These are phyloP conservation scores for Upupa epops DNA, from an alignment of 2,113 vertebrate species.

Conservation along the genomic window DNA sequence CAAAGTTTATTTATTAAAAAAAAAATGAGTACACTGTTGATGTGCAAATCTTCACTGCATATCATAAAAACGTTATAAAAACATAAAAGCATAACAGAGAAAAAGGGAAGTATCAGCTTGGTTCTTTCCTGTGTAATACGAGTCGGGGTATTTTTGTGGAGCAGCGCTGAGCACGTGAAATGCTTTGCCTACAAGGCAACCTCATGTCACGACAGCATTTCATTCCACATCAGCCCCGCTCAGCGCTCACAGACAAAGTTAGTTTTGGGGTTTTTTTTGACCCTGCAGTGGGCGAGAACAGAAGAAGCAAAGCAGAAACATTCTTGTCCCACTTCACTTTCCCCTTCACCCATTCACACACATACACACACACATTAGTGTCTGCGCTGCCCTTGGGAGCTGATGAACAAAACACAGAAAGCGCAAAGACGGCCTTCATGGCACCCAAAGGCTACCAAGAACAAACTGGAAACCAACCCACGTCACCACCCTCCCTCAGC, in stretches of 20 bases:
- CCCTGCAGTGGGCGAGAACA: neutral
- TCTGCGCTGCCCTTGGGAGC: neutral
- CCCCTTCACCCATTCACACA: neutral
- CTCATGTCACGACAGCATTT: neutral
- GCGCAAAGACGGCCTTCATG: neutral
- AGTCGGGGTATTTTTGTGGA: neutral
- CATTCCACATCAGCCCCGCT: neutral
- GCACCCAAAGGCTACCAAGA: neutral
- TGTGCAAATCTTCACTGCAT: neutral
- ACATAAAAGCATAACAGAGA: neutral
- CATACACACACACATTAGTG: too few relatives aligned
- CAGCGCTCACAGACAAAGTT: neutral
- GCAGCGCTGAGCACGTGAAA: neutral
- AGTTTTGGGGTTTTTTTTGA: neutral
- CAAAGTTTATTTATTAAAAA: neutral
- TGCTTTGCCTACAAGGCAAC: slow-evolving; percentile 7
- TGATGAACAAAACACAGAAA: neutral
- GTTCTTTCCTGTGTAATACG: neutral
- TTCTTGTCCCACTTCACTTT: neutral
- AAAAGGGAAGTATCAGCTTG: neutral
- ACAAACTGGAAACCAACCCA: neutral
- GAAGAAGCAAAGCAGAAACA: neutral
- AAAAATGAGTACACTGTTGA: neutral
- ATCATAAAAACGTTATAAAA: neutral
- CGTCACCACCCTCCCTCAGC: neutral